Percentiles rank a stretch among this genome's conserved stretches.
Conservation (phyloP, 2,113 vertebrate species). For the Leptocoma aspasia region DNA sequence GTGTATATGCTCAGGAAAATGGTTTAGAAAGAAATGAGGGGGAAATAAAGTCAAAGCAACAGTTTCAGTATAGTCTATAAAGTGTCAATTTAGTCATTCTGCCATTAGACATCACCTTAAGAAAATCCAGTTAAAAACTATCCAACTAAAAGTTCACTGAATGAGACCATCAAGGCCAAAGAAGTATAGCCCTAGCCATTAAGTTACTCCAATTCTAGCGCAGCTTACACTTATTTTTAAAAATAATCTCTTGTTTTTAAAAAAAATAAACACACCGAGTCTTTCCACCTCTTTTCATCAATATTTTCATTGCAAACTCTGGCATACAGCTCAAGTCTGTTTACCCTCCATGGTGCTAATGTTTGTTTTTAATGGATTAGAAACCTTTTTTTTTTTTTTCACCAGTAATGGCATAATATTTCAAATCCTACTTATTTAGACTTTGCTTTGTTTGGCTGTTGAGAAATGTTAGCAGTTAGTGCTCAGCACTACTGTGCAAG, state of each 20-base stretch:
- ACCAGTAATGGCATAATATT: not conserved
- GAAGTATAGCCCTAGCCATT: not conserved
- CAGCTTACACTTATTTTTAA: not conserved
- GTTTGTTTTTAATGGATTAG: not conserved
- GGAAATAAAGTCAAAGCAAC: not conserved
- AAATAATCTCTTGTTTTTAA: not conserved
- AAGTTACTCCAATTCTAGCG: not conserved
- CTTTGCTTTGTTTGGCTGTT: slow-evolving; percentile 13
- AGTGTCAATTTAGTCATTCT: not conserved
- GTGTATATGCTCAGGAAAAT: not conserved
- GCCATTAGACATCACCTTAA: not conserved
- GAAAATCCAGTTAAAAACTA: not conserved
- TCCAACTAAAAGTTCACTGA: not conserved
- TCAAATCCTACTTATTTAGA: not conserved
- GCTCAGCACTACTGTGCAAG: not conserved
- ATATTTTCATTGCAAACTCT: not conserved
- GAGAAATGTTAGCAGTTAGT: not conserved
- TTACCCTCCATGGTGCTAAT: not conserved
- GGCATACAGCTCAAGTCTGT: not conserved
- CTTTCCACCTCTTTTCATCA: not conserved
- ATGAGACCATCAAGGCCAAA: not conserved
- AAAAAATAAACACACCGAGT: not conserved
- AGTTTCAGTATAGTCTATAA: not conserved
- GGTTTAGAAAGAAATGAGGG: not conserved
- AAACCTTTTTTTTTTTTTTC: not conserved